Percentiles rank a stretch among this genome's conserved stretches.
phyloP scores from a whole-genome alignment of 2,113 vertebrate species.

The human (Homo sapiens) region DNA sequence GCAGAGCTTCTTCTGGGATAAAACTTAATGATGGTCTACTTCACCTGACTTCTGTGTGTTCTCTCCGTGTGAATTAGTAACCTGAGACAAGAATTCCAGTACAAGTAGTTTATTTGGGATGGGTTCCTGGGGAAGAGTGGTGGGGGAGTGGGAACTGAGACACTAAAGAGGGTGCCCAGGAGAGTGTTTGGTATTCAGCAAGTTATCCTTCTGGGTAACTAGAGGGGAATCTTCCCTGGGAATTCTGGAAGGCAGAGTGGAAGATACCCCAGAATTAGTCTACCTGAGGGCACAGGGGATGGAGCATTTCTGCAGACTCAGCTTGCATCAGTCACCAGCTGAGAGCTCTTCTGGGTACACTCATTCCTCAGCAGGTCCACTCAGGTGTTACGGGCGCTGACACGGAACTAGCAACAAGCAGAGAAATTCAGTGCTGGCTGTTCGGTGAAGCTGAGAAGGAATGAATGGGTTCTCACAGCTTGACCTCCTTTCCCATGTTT shows the following conservation, averaged over 20 bases:
- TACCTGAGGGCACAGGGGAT: neutral
- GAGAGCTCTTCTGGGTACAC: neutral
- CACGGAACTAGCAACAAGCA: neutral
- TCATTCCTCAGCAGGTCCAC: neutral
- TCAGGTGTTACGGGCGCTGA: neutral
- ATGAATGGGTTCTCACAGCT: neutral
- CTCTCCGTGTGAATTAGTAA: neutral
- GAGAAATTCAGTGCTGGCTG: neutral
- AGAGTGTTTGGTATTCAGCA: neutral
- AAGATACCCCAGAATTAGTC: too few relatives aligned
- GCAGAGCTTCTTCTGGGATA: neutral
- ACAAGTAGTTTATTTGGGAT: too few relatives aligned
- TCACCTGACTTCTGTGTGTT: neutral
- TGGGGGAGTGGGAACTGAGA: neutral
- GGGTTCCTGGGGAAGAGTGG: neutral
- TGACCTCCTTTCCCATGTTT: neutral
- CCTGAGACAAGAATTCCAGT: neutral
- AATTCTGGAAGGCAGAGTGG: neutral
- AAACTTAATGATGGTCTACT: neutral
- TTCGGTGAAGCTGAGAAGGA: neutral
- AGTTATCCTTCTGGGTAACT: neutral
- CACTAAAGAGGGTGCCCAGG: neutral
- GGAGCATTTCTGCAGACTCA: neutral
- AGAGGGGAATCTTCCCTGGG: neutral
- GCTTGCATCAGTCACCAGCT: neutral